A percentile compares a stretch with the other conserved stretches of the same genome.
phyloP scores from a whole-genome alignment of 2,888 invertebrate genomes.

The Mimachlamys varia region DNA sequence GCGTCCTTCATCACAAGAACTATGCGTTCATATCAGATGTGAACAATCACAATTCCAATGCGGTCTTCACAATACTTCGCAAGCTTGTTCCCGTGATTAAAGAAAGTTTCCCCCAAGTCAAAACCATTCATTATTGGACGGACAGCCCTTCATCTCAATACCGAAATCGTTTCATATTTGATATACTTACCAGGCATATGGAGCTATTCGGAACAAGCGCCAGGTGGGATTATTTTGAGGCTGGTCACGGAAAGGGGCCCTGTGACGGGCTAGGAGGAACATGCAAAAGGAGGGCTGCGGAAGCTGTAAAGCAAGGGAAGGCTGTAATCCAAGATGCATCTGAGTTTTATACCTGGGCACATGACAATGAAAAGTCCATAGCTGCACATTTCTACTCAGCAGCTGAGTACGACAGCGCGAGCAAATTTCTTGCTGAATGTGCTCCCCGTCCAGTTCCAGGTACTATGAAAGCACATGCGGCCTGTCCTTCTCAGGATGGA shows the following conservation, averaged over 20 bases:
- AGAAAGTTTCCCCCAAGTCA: conserved; percentile 19
- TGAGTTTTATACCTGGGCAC: conserved; percentile 46
- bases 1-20: neutral
- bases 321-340: conserved; percentile 43
- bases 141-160: conserved; percentile 60
- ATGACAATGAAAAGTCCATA: neutral
- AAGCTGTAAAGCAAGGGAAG: conserved; percentile 53
- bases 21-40: conserved; percentile 47
- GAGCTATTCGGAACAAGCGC: conserved; percentile 46
- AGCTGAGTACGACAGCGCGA: neutral
- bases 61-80: conserved; percentile 49
- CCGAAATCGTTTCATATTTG: conserved; percentile 55
- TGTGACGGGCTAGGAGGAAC: conserved; percentile 56
- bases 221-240: conserved; percentile 55
- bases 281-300: conserved; percentile 49
- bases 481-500: neutral
- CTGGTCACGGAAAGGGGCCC: conserved; percentile 55
- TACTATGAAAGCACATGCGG: conserved; percentile 7
- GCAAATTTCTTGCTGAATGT: neutral
- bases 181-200: conserved; percentile 42
- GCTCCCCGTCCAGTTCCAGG: neutral
- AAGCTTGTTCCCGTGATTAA: conserved; percentile 45
- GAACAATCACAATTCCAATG: no score
- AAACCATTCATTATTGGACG: conserved; percentile 56
- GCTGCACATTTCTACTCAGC: neutral